phyloP scores from a whole-genome alignment of 2,113 vertebrate species.

The Glaucomys volans region DNA sequence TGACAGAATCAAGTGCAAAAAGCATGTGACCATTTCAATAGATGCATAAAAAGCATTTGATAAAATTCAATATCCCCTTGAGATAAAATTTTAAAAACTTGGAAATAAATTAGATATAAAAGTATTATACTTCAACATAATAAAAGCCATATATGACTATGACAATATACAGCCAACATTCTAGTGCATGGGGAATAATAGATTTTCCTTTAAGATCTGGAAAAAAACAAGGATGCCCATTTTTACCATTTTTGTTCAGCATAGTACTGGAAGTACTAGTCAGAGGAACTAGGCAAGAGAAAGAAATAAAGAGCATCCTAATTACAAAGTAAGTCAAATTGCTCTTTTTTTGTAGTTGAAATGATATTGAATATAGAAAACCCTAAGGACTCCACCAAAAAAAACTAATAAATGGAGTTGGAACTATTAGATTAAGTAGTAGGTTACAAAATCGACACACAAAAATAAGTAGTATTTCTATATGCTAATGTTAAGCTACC shows the following conservation, averaged over 20 bases:
- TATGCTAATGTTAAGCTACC: neutral
- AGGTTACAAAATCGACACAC: neutral
- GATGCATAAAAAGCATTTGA: neutral
- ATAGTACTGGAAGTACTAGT: neutral
- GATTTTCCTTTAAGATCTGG: neutral
- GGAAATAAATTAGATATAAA: neutral
- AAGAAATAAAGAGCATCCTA: neutral
- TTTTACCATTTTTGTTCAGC: neutral
- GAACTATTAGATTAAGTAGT: neutral
- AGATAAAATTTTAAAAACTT: neutral
- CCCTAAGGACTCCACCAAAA: neutral
- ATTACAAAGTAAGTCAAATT: neutral
- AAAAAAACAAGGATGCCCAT: neutral
- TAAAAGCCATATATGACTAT: neutral
- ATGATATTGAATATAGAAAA: neutral
- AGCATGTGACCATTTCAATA: neutral
- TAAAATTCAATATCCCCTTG: neutral
- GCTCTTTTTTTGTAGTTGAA: neutral
- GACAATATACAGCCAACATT: neutral
- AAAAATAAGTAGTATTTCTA: neutral
- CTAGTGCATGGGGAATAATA: neutral
- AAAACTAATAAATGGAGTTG: too few relatives aligned
- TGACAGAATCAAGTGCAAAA: neutral
- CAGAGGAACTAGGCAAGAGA: neutral
- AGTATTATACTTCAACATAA: neutral